Base-by-base conservation (phyloP, 2,888 invertebrate species). In the Argyresthia goedartella region DNA sequence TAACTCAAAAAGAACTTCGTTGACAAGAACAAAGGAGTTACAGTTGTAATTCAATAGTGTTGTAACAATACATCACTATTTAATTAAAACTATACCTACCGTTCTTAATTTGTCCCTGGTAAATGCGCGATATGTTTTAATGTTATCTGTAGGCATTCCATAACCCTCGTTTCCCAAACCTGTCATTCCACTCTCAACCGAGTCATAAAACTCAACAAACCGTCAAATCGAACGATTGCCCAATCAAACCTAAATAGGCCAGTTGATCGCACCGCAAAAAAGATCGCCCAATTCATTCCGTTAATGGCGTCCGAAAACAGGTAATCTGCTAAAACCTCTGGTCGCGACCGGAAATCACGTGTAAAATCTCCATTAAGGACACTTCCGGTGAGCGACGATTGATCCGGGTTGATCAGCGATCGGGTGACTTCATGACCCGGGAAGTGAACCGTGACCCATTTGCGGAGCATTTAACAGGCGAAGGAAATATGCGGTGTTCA, bases 361-460 rank as follows among this genome's bases (percentile, higher is more conserved):
- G 82, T 82, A 80, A 85, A 85, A 84, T 81, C 81, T 78, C 82
- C 79, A 82, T 84, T 84, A 80, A 72, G 73, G 71, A 33, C 74
- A 71, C 70, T 73, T 75, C 51, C 49, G 66, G 53, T 65, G 61
- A 55, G 60, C 69, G 72, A 80, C 36, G 81, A 25, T 25, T 80
- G 81, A 82, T 80, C 76, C 70, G 71, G 79, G 81, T 82, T 81
- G 75, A 81, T 73, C 75, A n/a, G 8, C 42, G 25, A 43, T 33
- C 43, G n/a, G 14, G 9, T 25, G 25, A 25, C 25, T 14, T 33
- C 42, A 43, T 42, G 43, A 14, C 33, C 36, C 33, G 10, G 11
- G 14, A 36, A 43, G 10, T 10, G 14, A 36, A 43, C 25, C 50
- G 33, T 50, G 42, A 43, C 42, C 34, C 13, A 48, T 33, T 7